Base-by-base conservation (phyloP, 2,113 vertebrate species). In the Symphodus melops region DNA sequence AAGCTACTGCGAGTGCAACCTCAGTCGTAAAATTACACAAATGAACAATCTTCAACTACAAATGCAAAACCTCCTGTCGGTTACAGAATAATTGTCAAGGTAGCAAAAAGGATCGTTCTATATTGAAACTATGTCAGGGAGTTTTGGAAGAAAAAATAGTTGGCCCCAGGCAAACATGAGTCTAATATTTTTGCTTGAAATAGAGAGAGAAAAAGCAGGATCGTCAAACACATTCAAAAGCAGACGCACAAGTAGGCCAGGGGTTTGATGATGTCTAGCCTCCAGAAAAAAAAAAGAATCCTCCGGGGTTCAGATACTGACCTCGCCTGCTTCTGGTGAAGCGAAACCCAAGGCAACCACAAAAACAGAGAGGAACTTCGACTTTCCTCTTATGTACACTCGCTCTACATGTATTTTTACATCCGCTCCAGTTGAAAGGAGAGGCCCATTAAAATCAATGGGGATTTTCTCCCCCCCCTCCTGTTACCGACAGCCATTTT, bases 331-430 rank as follows among this genome's bases (percentile, higher is more conserved):
- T 19, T 25, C 52, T 68, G 70, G 44, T 39, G 11, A 67, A 74
- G 33, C 64, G 66, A 69, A 48, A 67, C 28, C 48, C 23, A 21
- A 44, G 61, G 23, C 33, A 25, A 44, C 56, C 28, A 25, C 48
- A 75, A 54, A 73, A 78, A 57, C 42, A 46, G 46, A 60, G 14
- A 73, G 39, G 36, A 61, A 11, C 63, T 67, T 67, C 0, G 19
- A 51, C 3, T 54, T 19, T 33, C 23, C 55, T 68, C 53, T 44
- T 44, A 58, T 49, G 36, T 39, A 44, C 63, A 79, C 33, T 52
- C 10, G 51, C 33, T 70, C 51, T 72, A 58, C 59, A 79, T 82
- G 33, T 72, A 55, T 77, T 73, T 84, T 67, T 67, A 66, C 23
- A 51, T 48, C 41, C 23, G 60, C 63, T 52, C n/a, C 28, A 54